These are phyloP conservation scores for Dicentrarchus labrax DNA, from an alignment of 2,113 vertebrate species.

Conservation along the genomic window DNA sequence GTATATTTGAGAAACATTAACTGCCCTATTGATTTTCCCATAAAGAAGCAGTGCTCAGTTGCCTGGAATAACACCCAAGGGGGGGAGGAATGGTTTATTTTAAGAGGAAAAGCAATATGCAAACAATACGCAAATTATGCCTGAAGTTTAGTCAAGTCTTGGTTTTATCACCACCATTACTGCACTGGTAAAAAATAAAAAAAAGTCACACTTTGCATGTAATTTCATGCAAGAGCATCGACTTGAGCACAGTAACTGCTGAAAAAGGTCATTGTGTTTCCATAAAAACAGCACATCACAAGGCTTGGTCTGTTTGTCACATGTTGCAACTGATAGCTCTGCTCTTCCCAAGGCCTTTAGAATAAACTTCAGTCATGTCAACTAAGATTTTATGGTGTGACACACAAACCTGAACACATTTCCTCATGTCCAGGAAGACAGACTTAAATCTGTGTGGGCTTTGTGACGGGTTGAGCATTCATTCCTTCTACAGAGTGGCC, in stretches of 20 bases:
- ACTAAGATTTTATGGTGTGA: neutral
- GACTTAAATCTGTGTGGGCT: neutral
- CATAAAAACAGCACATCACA: constrained; percentile 54
- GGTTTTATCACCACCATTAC: neutral
- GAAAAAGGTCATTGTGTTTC: constrained; percentile 35
- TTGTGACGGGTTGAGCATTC: neutral
- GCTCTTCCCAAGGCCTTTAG: neutral
- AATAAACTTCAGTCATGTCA: neutral
- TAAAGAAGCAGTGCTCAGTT: constrained; percentile 22
- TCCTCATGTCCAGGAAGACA: neutral
- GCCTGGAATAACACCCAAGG: constrained; percentile 12
- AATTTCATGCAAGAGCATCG: constrained; percentile 3
- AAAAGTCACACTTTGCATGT: neutral
- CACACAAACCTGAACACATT: neutral
- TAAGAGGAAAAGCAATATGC: constrained; percentile 4
- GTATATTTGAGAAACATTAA: constrained; percentile 39
- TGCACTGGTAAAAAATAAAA: neutral
- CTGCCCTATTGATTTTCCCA: constrained; percentile 56
- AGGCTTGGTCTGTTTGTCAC: constrained; percentile 51
- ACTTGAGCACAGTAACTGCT: neutral
- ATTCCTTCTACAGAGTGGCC: neutral
- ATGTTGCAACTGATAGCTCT: constrained; percentile 38
- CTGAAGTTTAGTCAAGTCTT: neutral
- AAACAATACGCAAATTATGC: constrained; percentile 32
- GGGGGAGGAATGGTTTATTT: neutral